phyloP scores from a whole-genome alignment of 1,140 invertebrate genomes.

The Elymnias hypermnestra region DNA sequence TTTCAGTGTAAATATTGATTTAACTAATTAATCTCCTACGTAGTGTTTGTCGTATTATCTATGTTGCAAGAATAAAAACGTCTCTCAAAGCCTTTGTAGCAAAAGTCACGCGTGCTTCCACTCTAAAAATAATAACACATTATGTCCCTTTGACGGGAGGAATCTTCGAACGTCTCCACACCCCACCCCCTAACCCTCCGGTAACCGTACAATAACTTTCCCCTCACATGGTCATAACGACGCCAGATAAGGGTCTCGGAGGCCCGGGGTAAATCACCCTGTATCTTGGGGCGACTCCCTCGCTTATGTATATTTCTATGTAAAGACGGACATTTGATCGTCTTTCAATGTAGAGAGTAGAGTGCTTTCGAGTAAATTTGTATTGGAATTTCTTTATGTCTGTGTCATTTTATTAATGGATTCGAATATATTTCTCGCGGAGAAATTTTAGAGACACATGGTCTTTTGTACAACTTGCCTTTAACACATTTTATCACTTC shows the following conservation, averaged over 20 bases:
- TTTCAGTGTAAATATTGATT: too few species aligned
- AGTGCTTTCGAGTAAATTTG: slow-evolving; percentile 2
- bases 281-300: slow-evolving; percentile 34
- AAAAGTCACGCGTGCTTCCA: slow-evolving; percentile 19
- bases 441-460: too few species aligned
- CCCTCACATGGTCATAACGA: slow-evolving; percentile 74
- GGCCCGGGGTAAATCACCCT: slow-evolving; percentile 58
- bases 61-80: neutral
- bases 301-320: slow-evolving; percentile 34
- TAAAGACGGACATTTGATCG: slow-evolving; percentile 31
- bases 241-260: slow-evolving; percentile 63
- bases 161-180: slow-evolving; percentile 39
- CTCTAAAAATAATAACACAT: slow-evolving; percentile 27
- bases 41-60: too few species aligned
- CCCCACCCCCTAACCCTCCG: slow-evolving; percentile 31
- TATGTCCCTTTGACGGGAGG: slow-evolving; percentile 54
- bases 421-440: too few species aligned
- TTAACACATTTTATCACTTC: too few species aligned
- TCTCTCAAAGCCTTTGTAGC: slow-evolving; percentile 1
- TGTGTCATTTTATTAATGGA: too few species aligned
- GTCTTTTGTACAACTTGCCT: too few species aligned
- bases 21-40: too few species aligned
- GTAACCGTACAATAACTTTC: slow-evolving; percentile 58
- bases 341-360: neutral
- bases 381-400: slow-evolving; percentile 4